These are phyloP conservation scores for Protaetia brevitarsis DNA, from an alignment of 1,140 invertebrate genomes.

Conservation along the genomic window DNA sequence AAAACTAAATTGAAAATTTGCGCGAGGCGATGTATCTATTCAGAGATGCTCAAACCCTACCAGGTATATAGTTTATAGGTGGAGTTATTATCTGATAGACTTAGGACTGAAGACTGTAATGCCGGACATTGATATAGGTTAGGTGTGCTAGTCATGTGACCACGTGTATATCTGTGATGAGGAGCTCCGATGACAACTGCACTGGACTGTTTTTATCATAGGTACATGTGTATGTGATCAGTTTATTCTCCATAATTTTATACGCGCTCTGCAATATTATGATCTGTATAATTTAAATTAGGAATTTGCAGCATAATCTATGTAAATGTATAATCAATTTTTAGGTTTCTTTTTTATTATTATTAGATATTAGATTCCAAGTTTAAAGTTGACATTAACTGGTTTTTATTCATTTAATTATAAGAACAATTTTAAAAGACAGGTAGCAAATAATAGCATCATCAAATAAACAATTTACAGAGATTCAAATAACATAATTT, in stretches of 20 bases:
- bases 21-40: neutral
- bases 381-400: neutral
- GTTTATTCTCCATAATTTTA: constrained; percentile 34
- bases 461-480: too few species aligned
- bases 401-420: constrained; percentile 9
- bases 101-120: constrained; percentile 42
- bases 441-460: constrained; percentile 15
- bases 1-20: neutral
- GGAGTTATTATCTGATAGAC: constrained; percentile 26
- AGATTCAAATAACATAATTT: neutral
- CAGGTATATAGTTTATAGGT: constrained; percentile 26
- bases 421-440: constrained; percentile 26
- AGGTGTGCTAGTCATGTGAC: constrained; percentile 47
- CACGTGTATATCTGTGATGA: constrained; percentile 48
- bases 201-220: constrained; percentile 41
- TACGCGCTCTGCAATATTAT: constrained; percentile 23
- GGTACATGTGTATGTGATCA: constrained; percentile 41
- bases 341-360: neutral
- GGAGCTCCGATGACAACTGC: constrained; percentile 43
- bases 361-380: neutral
- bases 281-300: constrained; percentile 17
- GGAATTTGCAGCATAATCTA: constrained; percentile 2
- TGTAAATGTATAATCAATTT: neutral
- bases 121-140: constrained; percentile 44
- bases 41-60: constrained; percentile 9